Evolutionary conservation across 2,797 vertebrate genomes (phyloP).

Genomic region (Protonibea diacanthus): DNA sequence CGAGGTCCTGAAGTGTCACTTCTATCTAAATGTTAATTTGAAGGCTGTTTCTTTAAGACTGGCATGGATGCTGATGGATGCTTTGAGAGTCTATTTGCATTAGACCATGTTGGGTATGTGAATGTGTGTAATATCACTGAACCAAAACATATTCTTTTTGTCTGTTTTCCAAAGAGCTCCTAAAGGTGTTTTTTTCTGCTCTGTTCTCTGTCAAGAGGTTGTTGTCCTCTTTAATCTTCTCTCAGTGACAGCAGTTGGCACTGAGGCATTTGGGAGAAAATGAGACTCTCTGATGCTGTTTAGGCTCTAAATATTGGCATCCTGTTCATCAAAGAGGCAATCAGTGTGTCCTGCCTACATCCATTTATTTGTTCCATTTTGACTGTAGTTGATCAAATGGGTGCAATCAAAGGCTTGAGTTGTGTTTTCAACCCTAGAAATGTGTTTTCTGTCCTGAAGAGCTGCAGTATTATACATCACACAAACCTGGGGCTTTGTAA

Average conservation of each 20-base stretch:
- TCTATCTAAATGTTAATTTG: slow-evolving; percentile 85
- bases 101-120: slow-evolving; percentile 18
- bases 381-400: slow-evolving; percentile 37
- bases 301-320: slow-evolving; percentile 50
- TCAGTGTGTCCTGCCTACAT: slow-evolving; percentile 23
- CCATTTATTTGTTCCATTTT: slow-evolving; percentile 36
- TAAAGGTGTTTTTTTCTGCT: slow-evolving; percentile 55
- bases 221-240: slow-evolving; percentile 63
- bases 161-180: slow-evolving; percentile 45
- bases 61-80: slow-evolving; percentile 54
- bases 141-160: slow-evolving; percentile 37
- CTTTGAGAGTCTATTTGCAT: slow-evolving; percentile 68
- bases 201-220: slow-evolving; percentile 38
- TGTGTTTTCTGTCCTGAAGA: slow-evolving; percentile 6
- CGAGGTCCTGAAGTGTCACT: slow-evolving; percentile 69
- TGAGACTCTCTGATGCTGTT: slow-evolving; percentile 55
- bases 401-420: slow-evolving; percentile 42
- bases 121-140: slow-evolving; percentile 10
- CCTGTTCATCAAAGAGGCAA: slow-evolving; percentile 41
- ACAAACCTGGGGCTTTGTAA: background rate
- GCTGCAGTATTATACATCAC: background rate
- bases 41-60: slow-evolving; percentile 71
- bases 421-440: slow-evolving; percentile 20
- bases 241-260: slow-evolving; percentile 27
- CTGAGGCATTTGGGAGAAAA: slow-evolving; percentile 52